phyloP scores from a whole-genome alignment of 2,113 vertebrate species.

The Pyrgilauda ruficollis region DNA sequence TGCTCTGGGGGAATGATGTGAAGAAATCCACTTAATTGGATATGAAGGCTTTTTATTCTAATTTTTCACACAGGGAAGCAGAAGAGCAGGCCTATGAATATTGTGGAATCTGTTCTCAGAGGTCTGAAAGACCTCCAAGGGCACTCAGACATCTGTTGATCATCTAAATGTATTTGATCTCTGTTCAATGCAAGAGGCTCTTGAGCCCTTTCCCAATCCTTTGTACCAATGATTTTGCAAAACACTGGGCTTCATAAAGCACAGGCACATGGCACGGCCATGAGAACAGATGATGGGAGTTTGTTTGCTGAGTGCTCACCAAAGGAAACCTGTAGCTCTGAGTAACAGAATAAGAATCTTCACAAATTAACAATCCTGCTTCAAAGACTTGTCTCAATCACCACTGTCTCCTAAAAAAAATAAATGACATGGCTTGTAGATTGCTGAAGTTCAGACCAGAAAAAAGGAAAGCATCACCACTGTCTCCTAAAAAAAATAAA shows the following conservation, averaged over 20 bases:
- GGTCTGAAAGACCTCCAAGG: constrained; percentile 1
- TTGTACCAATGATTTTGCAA: background rate
- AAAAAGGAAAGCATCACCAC: background rate
- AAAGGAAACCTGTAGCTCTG: background rate
- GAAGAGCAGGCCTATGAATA: background rate
- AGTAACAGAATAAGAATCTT: background rate
- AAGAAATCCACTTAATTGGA: constrained; percentile 35
- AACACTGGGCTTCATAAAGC: background rate
- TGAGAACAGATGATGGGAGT: background rate
- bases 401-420: background rate
- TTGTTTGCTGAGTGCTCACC: background rate
- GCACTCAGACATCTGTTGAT: constrained; percentile 36
- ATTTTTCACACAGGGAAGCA: background rate
- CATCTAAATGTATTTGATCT: constrained; percentile 35
- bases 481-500: background rate
- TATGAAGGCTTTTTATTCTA: constrained; percentile 2
- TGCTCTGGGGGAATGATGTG: background rate
- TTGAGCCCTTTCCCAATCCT: constrained; percentile 16
- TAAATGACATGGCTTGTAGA: background rate
- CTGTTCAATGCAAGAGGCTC: background rate
- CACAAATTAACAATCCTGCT: background rate
- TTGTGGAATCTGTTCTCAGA: constrained; percentile 17
- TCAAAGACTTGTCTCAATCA: background rate
- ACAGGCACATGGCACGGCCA: background rate
- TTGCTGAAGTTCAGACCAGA: background rate